phyloP scores from a whole-genome alignment of 2,113 vertebrate species.

The Lagopus muta region DNA sequence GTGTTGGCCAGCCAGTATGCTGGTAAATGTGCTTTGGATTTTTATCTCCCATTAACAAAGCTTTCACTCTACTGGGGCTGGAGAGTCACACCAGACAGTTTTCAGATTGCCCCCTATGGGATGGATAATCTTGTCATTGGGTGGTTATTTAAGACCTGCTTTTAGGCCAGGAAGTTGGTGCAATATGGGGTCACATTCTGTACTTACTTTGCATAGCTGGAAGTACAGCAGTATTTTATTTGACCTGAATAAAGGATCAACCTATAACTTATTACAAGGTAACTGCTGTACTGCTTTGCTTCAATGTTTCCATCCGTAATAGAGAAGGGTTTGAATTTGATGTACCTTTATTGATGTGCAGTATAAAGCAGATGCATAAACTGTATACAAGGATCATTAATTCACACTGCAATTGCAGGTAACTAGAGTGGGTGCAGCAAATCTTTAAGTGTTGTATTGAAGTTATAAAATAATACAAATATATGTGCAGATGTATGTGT shows the following conservation, averaged over 20 bases:
- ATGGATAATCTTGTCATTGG: neutral
- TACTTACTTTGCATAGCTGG: neutral
- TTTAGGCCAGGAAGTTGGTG: neutral
- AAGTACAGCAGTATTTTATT: slow-evolving; percentile 10
- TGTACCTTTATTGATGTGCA: slow-evolving; percentile 16
- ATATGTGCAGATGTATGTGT: neutral
- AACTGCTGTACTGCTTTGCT: slow-evolving; percentile 1
- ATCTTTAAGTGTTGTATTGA: neutral
- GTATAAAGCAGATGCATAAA: slow-evolving; percentile 36
- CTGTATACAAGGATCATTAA: neutral
- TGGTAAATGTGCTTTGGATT: neutral
- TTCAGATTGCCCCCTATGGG: neutral
- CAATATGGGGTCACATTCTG: neutral
- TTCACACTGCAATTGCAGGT: neutral
- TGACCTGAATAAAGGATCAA: neutral
- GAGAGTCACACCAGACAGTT: neutral
- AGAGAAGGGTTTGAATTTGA: slow-evolving; percentile 14
- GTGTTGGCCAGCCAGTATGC: neutral
- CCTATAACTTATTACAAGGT: slow-evolving; percentile 13
- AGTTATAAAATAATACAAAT: neutral
- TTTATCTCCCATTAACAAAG: neutral
- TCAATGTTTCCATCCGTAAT: neutral
- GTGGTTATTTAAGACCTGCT: neutral
- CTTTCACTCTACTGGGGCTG: neutral
- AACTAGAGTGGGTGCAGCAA: neutral